Evolutionary conservation across 2,888 invertebrate genomes (phyloP), one percentile per base, ranked within the genome.

Genomic region (Polymixis flavicincta): DNA sequence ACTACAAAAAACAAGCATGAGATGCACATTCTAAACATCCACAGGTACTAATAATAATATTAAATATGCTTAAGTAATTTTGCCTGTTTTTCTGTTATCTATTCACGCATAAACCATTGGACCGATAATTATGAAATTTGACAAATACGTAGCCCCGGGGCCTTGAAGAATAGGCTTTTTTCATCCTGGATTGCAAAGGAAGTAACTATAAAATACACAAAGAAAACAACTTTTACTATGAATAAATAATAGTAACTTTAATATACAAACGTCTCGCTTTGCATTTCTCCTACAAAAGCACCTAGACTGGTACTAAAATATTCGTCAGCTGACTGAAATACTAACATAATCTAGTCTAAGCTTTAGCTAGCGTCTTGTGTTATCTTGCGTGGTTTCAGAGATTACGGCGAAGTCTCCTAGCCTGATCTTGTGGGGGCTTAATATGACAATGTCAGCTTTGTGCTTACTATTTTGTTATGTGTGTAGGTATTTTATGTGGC

Each of bases 311-410:
- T 69, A 76, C 79, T 84, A 80, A 84, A 82, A 84, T 86, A 87
- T 87, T 87, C 78, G 72, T 79, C 66, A 74, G 82, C 69, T 68
- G 74, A 78, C 87, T 86, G 82, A 86, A 86, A 84, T 81, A 76
- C 75, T 75, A 79, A 79, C 80, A 73, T 86, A 87, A 84, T 87
- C 79, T 87, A 22, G 80, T 81, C 80, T 84, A 78, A 84, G 82
- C 76, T 82, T 79, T 71, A 78, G 82, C 72, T 50, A 22, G 82
- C 82, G 82, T 63, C 80, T 85, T 74, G 85, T 76, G 83, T 86
- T 87, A 87, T 86, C 86, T 86, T 67, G 77, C 78, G 65, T 80
- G 75, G 84, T 80, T 87, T 75, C 76, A 60, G 80, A 82, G 88
- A 87, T 87, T 87, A 84, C 69, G 28, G 14, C 55, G 25, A 69